phyloP scores from a whole-genome alignment of 2,797 vertebrate genomes.

The Enteromius thamalakanensis region DNA sequence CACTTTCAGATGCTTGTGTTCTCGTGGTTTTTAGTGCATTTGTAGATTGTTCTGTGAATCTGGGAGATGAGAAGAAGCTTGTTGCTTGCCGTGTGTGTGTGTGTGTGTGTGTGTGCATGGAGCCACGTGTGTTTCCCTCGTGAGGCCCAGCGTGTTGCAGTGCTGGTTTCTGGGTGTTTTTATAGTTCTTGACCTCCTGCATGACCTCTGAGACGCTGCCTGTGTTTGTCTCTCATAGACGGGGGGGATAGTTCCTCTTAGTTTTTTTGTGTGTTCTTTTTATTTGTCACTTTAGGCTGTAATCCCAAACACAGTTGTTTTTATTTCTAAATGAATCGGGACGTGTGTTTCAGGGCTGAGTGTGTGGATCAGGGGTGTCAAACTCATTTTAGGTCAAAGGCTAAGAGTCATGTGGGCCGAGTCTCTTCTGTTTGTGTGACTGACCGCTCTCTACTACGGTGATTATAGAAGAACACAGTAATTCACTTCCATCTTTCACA shows the following conservation, averaged over 20 bases:
- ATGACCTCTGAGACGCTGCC: slow-evolving; percentile 31
- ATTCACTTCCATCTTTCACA: neutral
- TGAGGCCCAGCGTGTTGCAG: slow-evolving; percentile 28
- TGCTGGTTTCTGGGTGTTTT: slow-evolving; percentile 43
- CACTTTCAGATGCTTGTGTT: slow-evolving; percentile 26
- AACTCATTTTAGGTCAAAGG: slow-evolving; percentile 11
- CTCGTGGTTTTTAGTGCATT: slow-evolving; percentile 37
- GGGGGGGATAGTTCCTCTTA: neutral
- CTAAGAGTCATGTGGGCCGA: neutral
- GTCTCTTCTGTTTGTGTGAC: neutral
- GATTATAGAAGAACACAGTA: neutral
- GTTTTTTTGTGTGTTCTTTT: neutral
- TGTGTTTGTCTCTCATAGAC: slow-evolving; percentile 29
- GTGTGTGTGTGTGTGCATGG: slow-evolving; percentile 46
- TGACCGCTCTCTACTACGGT: neutral
- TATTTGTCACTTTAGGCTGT: neutral
- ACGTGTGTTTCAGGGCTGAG: neutral
- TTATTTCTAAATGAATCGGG: neutral
- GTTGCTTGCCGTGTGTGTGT: slow-evolving; percentile 49
- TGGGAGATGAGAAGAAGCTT: slow-evolving; percentile 38
- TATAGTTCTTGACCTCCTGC: slow-evolving; percentile 26
- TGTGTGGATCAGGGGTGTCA: slow-evolving; percentile 28
- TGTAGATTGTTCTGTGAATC: slow-evolving; percentile 52
- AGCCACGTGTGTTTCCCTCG: slow-evolving; percentile 28
- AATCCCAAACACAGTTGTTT: neutral